These are phyloP conservation scores for Sinella curviseta DNA, from an alignment of 1,140 invertebrate species.

Conservation along the genomic window DNA sequence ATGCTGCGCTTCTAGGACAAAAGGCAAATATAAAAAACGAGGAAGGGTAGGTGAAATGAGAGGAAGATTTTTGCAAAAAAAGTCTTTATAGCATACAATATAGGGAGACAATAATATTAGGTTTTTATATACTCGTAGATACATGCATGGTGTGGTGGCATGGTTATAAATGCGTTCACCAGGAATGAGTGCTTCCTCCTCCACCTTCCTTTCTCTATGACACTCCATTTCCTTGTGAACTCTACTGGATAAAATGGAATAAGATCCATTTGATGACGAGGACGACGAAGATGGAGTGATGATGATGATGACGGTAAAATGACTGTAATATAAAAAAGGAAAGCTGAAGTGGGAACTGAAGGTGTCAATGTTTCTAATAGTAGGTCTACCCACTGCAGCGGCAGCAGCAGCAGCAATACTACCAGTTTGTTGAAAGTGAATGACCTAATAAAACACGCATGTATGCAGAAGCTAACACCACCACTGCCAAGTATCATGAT, in stretches of 20 bases:
- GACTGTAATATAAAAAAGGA: background rate
- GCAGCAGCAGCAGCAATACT: background rate
- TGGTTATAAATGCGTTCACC: background rate
- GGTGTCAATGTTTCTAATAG: constrained; percentile 2
- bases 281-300: background rate
- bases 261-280: constrained; percentile 16
- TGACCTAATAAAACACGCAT: constrained; percentile 21
- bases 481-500: background rate
- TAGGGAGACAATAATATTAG: no score
- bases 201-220: constrained; percentile 1
- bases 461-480: background rate
- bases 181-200: background rate
- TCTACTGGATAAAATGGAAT: constrained; percentile 24
- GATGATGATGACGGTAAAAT: background rate
- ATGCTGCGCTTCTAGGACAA: no score
- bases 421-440: background rate
- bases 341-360: no score
- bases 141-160: no score
- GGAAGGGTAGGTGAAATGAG: no score
- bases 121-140: no score
- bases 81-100: no score
- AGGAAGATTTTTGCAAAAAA: no score
- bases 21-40: no score
- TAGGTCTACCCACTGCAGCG: background rate
- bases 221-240: constrained; percentile 25